Evolutionary conservation across 1,140 invertebrate species (phyloP).

Genomic region (Paracyclopina nana): DNA sequence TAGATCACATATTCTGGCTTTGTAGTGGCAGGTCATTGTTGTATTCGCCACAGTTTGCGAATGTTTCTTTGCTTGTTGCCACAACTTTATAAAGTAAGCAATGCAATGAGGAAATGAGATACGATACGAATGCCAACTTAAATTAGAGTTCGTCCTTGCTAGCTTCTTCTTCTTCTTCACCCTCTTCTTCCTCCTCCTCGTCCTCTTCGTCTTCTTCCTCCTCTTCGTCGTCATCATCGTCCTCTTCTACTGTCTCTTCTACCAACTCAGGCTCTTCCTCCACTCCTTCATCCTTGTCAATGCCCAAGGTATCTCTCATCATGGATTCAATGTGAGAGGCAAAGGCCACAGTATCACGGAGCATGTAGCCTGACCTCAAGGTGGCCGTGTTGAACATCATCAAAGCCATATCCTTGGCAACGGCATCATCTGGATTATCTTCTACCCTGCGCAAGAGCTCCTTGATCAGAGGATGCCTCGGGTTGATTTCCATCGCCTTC

Average conservation of each 20-base stretch:
- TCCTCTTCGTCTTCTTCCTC: constrained; percentile 21
- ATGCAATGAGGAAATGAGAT: too few relatives aligned
- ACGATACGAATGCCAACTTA: too few relatives aligned
- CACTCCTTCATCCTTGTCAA: constrained; percentile 51
- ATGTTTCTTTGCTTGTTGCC: too few relatives aligned
- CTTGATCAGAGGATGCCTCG: constrained; percentile 85
- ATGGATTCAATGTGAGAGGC: constrained; percentile 67
- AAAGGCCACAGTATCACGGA: constrained; percentile 66
- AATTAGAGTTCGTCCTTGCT: constrained; percentile 17
- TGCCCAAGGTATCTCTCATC: constrained; percentile 57
- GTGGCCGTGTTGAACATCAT: constrained; percentile 68
- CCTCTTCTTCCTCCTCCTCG: constrained; percentile 18
- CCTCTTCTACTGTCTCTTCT: constrained; percentile 19
- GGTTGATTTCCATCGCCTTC: constrained; percentile 94
- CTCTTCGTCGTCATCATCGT: constrained; percentile 21
- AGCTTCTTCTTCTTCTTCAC: constrained; percentile 18
- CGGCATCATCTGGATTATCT: constrained; percentile 51
- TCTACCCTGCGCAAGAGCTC: constrained; percentile 67
- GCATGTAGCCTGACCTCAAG: constrained; percentile 39
- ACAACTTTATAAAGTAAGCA: too few relatives aligned
- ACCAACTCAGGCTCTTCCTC: constrained; percentile 21
- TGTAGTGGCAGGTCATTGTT: too few relatives aligned
- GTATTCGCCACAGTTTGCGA: too few relatives aligned
- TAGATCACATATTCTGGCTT: too few relatives aligned
- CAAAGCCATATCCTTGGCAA: constrained; percentile 62